Conservation (phyloP, 2,797 vertebrate species). For the Melanotaenia nigrans region DNA sequence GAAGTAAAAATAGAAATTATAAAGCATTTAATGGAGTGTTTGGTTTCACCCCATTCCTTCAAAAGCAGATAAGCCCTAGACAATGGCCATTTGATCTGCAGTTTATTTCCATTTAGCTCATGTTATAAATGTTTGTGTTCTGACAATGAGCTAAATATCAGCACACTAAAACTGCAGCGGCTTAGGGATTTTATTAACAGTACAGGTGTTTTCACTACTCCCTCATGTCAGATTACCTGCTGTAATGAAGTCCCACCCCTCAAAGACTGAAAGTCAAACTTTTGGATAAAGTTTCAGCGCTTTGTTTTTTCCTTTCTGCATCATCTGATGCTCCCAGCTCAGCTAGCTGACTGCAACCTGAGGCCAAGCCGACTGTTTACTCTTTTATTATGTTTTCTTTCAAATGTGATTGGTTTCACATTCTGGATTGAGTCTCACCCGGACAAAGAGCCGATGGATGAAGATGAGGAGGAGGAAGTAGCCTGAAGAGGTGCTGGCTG, state of each 20-base stretch:
- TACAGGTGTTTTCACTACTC: not conserved
- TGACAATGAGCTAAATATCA: not conserved
- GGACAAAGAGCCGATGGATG: conserved; percentile 10
- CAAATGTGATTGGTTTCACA: not conserved
- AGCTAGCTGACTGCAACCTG: conserved; percentile 45
- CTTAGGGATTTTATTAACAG: not conserved
- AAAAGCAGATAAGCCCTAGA: not conserved
- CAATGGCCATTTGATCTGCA: not conserved
- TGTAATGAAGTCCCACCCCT: not conserved
- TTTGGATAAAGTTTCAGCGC: conserved; percentile 32
- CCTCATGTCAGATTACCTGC: not conserved
- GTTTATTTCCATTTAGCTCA: not conserved
- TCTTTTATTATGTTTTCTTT: not conserved
- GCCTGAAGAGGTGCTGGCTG: conserved; percentile 20
- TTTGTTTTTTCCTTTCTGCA: conserved; percentile 29
- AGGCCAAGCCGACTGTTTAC: conserved; percentile 19
- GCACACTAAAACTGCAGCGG: not conserved
- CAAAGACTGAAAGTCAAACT: conserved; percentile 11
- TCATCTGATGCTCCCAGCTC: conserved; percentile 24
- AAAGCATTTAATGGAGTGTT: not conserved
- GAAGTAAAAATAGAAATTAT: not conserved
- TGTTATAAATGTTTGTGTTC: not conserved
- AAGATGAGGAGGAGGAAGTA: conserved; percentile 23
- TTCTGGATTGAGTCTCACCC: conserved; percentile 39
- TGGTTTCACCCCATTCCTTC: not conserved